Base-by-base conservation (phyloP, 2,113 vertebrate genomes). In the Jacana jacana region DNA sequence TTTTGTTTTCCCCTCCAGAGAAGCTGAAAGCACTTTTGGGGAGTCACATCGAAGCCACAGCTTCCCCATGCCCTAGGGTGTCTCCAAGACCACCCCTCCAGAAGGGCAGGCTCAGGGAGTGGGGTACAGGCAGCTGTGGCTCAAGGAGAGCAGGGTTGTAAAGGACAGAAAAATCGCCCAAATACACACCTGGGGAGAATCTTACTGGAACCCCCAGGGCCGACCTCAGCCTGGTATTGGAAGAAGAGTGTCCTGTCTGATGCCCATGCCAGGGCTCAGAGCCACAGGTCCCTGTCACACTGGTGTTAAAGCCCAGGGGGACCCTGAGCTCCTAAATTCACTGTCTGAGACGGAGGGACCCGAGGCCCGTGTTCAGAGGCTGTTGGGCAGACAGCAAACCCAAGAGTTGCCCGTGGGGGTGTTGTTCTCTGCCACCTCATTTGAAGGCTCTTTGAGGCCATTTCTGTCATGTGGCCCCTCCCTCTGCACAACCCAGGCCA, bases 291-390 rank as follows among this genome's bases (percentile, higher is more conserved):
- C 42, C 33, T 40, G 4, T 10, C 23, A 6, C 6, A 1, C 9
- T 48, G 48, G 42, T 23, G 27, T 39, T 39, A 52, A 24, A 33
- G 19, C 35, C 10, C 3, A 1, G 33, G 35, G 40, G 6, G 18
- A 37, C 76, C 22, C 37, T 0, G 3, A 35, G 51, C 78, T 40
- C 65, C 71, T 8, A 13, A 58, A 52, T 30, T 18, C 49, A 5
- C 55, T 9, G 0, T 6, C 68, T 13, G 14, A 1, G 5, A 22
- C 2, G 3, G 31, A 19, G 1, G 39, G 44, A 2, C 3, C 0
- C 4, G 24, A 8, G 27, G 11, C 11, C 49, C 33, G 27, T 9
- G 3, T 11, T 17, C 20, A 6, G 4, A 1, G 13, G 16, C 18
- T 17, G 1, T 20, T 28, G 22, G 9, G 23, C 65, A 58, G 30